These are phyloP conservation scores for Tridacna gigas DNA, from an alignment of 2,888 invertebrate species.

Conservation along the genomic window DNA sequence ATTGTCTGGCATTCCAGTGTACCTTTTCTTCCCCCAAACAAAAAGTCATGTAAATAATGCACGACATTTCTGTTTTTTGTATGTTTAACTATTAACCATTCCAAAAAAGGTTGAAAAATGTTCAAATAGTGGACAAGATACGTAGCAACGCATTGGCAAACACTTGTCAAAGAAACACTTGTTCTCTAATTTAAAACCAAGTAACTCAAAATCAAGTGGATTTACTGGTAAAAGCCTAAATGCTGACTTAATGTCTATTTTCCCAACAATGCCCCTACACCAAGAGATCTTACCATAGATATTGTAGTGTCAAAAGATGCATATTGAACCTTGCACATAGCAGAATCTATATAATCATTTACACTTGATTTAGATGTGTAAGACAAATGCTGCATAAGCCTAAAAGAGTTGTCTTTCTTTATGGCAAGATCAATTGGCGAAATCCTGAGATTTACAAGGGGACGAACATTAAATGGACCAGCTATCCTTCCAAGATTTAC, in stretches of 20 bases:
- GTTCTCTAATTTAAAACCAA: slow-evolving; percentile 45
- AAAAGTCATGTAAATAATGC: slow-evolving; percentile 48
- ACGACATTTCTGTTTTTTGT: slow-evolving; percentile 1
- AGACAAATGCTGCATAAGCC: slow-evolving; percentile 52
- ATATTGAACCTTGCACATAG: slow-evolving; percentile 11
- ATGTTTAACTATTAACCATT: slow-evolving; percentile 1
- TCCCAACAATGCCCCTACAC: background rate
- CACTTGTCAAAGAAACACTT: slow-evolving; percentile 43
- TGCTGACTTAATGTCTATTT: slow-evolving; percentile 32
- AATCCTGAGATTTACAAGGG: too few relatives aligned
- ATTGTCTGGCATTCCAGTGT: slow-evolving; percentile 28
- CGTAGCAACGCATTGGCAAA: slow-evolving; percentile 40
- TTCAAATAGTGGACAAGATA: slow-evolving; percentile 35
- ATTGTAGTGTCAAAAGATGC: slow-evolving; percentile 18
- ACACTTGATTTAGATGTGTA: slow-evolving; percentile 34
- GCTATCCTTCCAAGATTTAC: too few relatives aligned
- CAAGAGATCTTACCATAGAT: slow-evolving; percentile 9
- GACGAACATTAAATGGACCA: too few relatives aligned
- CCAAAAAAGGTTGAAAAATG: slow-evolving; percentile 31
- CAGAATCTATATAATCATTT: slow-evolving; percentile 52
- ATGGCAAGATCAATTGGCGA: slow-evolving; percentile 41
- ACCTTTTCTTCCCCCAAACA: slow-evolving; percentile 31
- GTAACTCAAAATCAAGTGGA: slow-evolving; percentile 31
- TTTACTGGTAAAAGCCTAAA: slow-evolving; percentile 35
- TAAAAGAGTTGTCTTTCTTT: slow-evolving; percentile 41